These are phyloP conservation scores for Lymantria dispar DNA, from an alignment of 2,888 invertebrate genomes.

Conservation along the genomic window DNA sequence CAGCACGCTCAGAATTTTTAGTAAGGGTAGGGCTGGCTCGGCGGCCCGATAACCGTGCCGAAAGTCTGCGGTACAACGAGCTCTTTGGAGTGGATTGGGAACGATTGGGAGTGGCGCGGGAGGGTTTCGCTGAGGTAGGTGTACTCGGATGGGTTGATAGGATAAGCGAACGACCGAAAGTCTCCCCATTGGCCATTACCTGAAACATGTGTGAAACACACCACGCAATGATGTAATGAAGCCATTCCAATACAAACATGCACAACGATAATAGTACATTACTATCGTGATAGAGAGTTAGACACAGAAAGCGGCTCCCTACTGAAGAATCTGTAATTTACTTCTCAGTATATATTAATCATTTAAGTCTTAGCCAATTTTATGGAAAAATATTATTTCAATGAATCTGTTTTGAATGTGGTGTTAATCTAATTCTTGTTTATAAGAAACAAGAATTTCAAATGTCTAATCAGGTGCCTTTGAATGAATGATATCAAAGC, in stretches of 20 bases:
- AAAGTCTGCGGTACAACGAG: conserved; percentile 73
- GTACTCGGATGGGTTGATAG: conserved; percentile 73
- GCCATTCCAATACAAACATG: conserved; percentile 81
- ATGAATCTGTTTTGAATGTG: conserved; percentile 6
- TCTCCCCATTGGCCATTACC: conserved; percentile 87
- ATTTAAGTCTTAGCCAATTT: conserved; percentile 8
- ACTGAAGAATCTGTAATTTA: conserved; percentile 27
- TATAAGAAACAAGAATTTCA: conserved; percentile 9
- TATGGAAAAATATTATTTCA: conserved; percentile 8
- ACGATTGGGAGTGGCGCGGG: conserved; percentile 63
- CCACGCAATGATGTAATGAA: conserved; percentile 83
- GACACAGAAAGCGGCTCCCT: conserved; percentile 62
- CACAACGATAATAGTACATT: conserved; percentile 60
- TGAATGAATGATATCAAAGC: conserved; percentile 39
- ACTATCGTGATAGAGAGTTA: conserved; percentile 60
- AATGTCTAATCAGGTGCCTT: conserved; percentile 27
- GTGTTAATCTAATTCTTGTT: conserved; percentile 14
- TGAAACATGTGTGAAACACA: conserved; percentile 85
- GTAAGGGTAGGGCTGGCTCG: conserved; percentile 51
- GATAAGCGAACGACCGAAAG: conserved; percentile 85
- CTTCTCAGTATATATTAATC: conserved; percentile 15
- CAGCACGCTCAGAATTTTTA: conserved; percentile 40
- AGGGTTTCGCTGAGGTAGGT: conserved; percentile 58
- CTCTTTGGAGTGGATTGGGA: conserved; percentile 75
- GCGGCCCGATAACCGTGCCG: conserved; percentile 72